A percentile compares a stretch with the other conserved stretches of the same genome.
These are phyloP conservation scores for Aplysina aerophoba DNA, from an alignment of 37 sponge, comb jelly and placozoan genomes.

Conservation along the genomic window DNA sequence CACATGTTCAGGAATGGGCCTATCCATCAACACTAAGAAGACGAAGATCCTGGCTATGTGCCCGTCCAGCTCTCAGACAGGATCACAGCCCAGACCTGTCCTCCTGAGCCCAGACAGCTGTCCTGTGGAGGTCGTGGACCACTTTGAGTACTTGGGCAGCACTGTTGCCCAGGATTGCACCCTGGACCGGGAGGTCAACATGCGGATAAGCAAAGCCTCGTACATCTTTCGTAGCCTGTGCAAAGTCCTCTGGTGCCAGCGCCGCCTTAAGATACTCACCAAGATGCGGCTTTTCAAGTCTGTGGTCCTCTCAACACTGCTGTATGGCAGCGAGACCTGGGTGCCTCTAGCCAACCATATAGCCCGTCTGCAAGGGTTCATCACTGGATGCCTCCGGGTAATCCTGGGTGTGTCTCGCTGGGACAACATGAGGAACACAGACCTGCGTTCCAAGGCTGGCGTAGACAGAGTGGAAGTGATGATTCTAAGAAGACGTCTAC, in stretches of 20 bases:
- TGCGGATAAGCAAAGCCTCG: conserved; percentile 3
- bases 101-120: background rate
- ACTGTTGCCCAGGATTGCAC: background rate
- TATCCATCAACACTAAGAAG: background rate
- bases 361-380: background rate
- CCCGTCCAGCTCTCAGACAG: background rate
- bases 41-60: conserved; percentile 11
- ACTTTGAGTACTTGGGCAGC: conserved; percentile 2
- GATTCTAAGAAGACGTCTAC: background rate
- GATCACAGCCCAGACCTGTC: background rate
- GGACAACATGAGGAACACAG: background rate
- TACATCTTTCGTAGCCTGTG: background rate
- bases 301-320: background rate
- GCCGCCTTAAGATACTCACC: background rate
- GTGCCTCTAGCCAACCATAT: background rate
- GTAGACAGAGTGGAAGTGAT: background rate
- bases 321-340: conserved; percentile 11
- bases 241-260: conserved; percentile 4
- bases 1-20: background rate
- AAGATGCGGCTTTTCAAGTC: background rate
- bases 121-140: background rate
- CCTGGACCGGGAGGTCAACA: background rate
- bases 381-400: background rate
- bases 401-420: conserved; percentile 3
- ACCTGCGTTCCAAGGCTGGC: background rate